Evolutionary conservation across 92 coral and sea anemone genomes (phyloP), one percentile per base, ranked within the genome.

Genomic region (Epizoanthus fatuus): DNA sequence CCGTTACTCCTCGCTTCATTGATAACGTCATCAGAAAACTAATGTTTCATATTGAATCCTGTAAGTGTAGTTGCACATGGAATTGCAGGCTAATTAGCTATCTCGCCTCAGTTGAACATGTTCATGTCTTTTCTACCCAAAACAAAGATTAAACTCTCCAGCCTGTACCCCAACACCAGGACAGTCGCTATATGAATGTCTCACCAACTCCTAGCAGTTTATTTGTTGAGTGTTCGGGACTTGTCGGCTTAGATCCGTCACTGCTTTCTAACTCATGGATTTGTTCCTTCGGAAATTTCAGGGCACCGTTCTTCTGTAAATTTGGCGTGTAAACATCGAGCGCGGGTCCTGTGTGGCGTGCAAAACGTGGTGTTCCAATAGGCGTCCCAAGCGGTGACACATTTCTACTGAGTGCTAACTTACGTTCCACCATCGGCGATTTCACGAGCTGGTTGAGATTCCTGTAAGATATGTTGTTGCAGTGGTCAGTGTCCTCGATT

Each of bases 391-490:
- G 3, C 10, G 82, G 82, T 7, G 82, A 59, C 25, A 44, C 56
- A 5, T 60, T 77, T 77, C 57, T 60, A 32, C 82, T 77, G 16
- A 77, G 38, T 20, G 32, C 56, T 16, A 77, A 39, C 16, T 93
- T 95, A 6, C 89, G 78, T 42, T 93, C 94, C 13, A 93, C 35
- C 59, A 83, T 10, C 29, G 98, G 98, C 0, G 98, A 95, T 32
- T 85, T 90, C 5, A 90, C 86, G 52, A 90, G 83, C 44, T 87
- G 90, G 38, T 90, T 86, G n/a, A 95, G 90, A 59, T 94, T 92
- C 25, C 75, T 84, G 56, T 87, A 90, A 4, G 98, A 90, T 19
- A 87, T 44, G 15, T 91, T 58, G 53, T 86, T 68, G 57, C 82
- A 60, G 22, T 86, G 92, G 16, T 90, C 84, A 47, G 91, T 81